Conservation (phyloP, 2,888 invertebrate genomes). For the Diachrysia chrysitis region DNA sequence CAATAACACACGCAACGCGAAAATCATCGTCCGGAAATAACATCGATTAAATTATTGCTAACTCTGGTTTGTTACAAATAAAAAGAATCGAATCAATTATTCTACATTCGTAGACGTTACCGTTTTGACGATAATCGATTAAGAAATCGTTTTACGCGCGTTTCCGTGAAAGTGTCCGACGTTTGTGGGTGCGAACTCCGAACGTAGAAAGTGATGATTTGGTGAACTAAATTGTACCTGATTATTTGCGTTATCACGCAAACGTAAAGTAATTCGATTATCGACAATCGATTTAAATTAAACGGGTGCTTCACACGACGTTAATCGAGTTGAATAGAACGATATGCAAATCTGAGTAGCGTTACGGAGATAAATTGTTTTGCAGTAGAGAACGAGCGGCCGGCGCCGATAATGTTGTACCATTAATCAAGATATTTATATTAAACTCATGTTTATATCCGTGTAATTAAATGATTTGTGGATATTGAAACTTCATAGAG, state of each 20-base stretch:
- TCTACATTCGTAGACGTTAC: slow-evolving; percentile 81
- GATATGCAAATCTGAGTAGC: slow-evolving; percentile 47
- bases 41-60: slow-evolving; percentile 42
- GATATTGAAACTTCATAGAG: slow-evolving; percentile 38
- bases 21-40: slow-evolving; percentile 12
- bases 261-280: slow-evolving; percentile 38
- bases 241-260: slow-evolving; percentile 49
- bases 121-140: slow-evolving; percentile 83
- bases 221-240: slow-evolving; percentile 55
- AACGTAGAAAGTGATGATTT: slow-evolving; percentile 76
- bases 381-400: slow-evolving; percentile 21
- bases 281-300: slow-evolving; percentile 21
- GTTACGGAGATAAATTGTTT: slow-evolving; percentile 44
- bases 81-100: slow-evolving; percentile 75
- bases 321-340: slow-evolving; percentile 45
- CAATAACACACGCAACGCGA: neutral
- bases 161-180: slow-evolving; percentile 83
- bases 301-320: slow-evolving; percentile 34
- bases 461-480: slow-evolving; percentile 42
- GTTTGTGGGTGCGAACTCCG: slow-evolving; percentile 68
- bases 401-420: slow-evolving; percentile 48
- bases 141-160: slow-evolving; percentile 80
- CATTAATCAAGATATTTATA: slow-evolving; percentile 51
- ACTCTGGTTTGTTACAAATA: slow-evolving; percentile 49
- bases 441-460: slow-evolving; percentile 31